These are phyloP conservation scores for Galago senegalensis DNA, from an alignment of 2,797 vertebrate species.

Conservation along the genomic window DNA sequence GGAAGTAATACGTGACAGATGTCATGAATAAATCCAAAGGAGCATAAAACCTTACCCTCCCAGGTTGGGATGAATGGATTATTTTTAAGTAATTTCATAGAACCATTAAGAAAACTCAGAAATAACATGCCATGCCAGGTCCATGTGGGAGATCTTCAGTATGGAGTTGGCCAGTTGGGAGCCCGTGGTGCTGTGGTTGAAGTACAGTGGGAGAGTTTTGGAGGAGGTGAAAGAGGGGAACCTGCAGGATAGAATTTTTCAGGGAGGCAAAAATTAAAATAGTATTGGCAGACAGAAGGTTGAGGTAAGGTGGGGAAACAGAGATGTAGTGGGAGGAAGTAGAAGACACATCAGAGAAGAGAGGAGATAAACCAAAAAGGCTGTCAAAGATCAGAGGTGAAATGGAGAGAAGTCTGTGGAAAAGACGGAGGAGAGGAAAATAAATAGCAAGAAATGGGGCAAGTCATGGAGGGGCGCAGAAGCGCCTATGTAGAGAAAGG, in stretches of 20 bases:
- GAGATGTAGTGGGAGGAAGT: not conserved
- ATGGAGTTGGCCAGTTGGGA: not conserved
- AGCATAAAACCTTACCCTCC: not conserved
- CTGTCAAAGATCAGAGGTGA: not conserved
- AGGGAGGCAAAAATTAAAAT: not conserved
- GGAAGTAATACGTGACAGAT: not conserved
- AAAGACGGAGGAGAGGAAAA: not conserved
- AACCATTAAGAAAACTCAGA: not conserved
- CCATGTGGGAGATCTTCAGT: not conserved
- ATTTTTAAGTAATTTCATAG: constrained; percentile 18
- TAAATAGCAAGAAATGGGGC: not conserved
- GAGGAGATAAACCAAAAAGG: not conserved
- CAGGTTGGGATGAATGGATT: not conserved
- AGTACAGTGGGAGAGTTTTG: not conserved
- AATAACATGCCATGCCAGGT: not conserved
- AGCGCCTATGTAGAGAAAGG: not conserved
- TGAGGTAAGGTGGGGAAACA: not conserved
- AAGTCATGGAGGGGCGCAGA: not conserved
- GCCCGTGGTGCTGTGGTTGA: not conserved
- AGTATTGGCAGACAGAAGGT: not conserved
- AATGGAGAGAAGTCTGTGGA: not conserved
- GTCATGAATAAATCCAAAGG: not conserved
- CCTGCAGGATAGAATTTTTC: not conserved
- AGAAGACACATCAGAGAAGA: not conserved
- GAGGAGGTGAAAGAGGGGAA: not conserved